Conservation (phyloP, 2,888 invertebrate species). For the Aphodius granarius region DNA sequence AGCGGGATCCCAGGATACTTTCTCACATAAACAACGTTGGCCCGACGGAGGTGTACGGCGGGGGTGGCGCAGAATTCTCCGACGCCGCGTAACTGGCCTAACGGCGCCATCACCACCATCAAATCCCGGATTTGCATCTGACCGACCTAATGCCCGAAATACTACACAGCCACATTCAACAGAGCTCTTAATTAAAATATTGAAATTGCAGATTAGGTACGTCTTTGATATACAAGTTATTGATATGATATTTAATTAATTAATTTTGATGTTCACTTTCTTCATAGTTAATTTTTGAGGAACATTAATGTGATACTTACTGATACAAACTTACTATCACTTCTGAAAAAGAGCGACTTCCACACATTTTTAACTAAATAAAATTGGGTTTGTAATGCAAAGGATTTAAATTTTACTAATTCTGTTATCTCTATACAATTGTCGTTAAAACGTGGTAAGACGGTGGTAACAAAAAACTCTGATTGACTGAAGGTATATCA, state of each 20-base stretch:
- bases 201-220: not conserved
- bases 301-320: no score
- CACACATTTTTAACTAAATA: no score
- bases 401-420: no score
- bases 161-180: not conserved
- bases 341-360: no score
- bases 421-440: no score
- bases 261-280: no score
- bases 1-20: constrained; percentile 21
- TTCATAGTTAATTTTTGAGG: no score
- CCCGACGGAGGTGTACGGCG: not conserved
- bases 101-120: not conserved
- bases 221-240: not conserved
- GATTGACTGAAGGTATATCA: no score
- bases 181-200: not conserved
- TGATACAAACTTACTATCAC: no score
- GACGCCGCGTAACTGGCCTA: not conserved
- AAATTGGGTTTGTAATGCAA: no score
- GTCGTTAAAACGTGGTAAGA: no score
- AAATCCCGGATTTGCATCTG: constrained; percentile 4
- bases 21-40: constrained; percentile 21
- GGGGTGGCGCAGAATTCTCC: not conserved
- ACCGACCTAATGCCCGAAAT: not conserved
- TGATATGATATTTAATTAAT: not conserved
- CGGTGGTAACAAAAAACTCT: no score